phyloP scores from a whole-genome alignment of 1,140 invertebrate genomes.

The Pissodes strobi region DNA sequence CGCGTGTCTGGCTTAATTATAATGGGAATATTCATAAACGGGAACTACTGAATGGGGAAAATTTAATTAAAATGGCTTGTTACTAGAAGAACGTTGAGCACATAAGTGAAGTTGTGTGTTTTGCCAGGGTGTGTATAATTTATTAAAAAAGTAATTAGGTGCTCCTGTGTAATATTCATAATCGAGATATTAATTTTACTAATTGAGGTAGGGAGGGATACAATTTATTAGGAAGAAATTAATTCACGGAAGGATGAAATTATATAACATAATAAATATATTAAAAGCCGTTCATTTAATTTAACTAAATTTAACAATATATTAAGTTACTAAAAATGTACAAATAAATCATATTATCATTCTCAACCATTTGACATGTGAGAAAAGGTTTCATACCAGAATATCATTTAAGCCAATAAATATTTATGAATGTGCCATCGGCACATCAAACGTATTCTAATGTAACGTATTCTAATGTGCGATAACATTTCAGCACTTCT shows the following conservation, averaged over 20 bases:
- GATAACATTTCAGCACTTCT: too few species aligned
- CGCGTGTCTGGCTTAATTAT: conserved; percentile 48
- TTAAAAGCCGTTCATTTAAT: too few species aligned
- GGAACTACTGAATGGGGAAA: conserved; percentile 41
- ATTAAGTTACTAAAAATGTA: too few species aligned
- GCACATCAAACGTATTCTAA: too few species aligned
- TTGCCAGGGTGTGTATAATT: conserved; percentile 34
- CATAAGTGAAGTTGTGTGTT: conserved; percentile 33
- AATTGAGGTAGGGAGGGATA: conserved; percentile 25
- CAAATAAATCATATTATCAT: too few species aligned
- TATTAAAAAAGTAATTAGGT: conserved; percentile 38
- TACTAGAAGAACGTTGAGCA: conserved; percentile 37
- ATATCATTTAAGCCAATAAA: too few species aligned
- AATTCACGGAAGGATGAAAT: conserved; percentile 15
- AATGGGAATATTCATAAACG: conserved; percentile 45
- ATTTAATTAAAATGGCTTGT: conserved; percentile 47
- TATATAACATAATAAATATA: too few species aligned
- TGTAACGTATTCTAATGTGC: too few species aligned
- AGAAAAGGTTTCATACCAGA: too few species aligned
- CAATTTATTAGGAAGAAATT: conserved; percentile 19
- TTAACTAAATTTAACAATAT: too few species aligned
- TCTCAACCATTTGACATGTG: too few species aligned
- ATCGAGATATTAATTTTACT: conserved; percentile 34
- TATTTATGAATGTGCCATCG: too few species aligned
- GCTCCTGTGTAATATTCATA: conserved; percentile 31